Percentiles rank a stretch among this genome's conserved stretches.
Evolutionary conservation across 2,797 vertebrate species (phyloP).

Genomic region (Falco biarmicus): DNA sequence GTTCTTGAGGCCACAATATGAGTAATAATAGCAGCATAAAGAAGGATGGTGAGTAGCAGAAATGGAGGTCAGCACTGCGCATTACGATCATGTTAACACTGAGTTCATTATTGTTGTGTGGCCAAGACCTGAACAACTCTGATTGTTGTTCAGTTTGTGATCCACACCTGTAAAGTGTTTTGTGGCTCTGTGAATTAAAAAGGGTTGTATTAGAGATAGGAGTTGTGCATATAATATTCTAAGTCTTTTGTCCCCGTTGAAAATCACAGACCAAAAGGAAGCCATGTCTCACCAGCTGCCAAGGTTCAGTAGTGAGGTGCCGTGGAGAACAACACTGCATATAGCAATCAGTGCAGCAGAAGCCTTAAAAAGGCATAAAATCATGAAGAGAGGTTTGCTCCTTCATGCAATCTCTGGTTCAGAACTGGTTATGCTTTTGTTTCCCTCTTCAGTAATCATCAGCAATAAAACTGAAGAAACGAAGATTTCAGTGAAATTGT

Average conservation of each 20-base stretch:
- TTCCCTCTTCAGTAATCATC: background rate
- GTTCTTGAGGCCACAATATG: background rate
- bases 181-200: background rate
- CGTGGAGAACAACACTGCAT: background rate
- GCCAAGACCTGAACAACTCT: background rate
- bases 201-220: background rate
- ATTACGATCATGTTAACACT: fast-evolving
- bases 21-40: background rate
- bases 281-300: background rate
- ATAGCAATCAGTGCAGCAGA: background rate
- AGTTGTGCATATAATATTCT: background rate
- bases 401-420: background rate
- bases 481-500: background rate
- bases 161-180: background rate
- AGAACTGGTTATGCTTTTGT: background rate
- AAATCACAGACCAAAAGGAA: background rate
- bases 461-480: background rate
- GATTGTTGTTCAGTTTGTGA: background rate
- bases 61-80: background rate
- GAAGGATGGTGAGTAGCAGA: background rate
- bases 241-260: background rate
- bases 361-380: background rate
- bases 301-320: background rate
- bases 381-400: background rate
- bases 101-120: background rate